Percentiles rank a stretch among this genome's conserved stretches.
Conservation (phyloP, 2,113 vertebrate species). For the Forbesichthys agassizii region DNA sequence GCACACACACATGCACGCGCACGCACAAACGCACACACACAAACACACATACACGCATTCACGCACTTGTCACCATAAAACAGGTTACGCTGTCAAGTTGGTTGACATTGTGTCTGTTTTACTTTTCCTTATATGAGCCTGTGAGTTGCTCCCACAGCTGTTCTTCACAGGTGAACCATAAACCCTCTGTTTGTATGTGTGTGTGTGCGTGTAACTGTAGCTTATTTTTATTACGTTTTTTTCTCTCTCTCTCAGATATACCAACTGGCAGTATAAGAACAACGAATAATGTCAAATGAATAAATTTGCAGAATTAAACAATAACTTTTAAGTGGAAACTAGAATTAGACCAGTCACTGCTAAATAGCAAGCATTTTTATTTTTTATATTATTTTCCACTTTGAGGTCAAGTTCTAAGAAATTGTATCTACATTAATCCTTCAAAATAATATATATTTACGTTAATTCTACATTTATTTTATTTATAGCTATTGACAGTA, state of each 20-base stretch:
- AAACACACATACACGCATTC: conserved; percentile 5
- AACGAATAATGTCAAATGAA: too few relatives aligned
- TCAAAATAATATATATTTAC: too few relatives aligned
- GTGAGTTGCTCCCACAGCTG: conserved; percentile 72
- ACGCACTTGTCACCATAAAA: conserved; percentile 73
- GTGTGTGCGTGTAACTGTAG: background rate
- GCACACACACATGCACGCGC: conserved; percentile 11
- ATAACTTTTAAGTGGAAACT: too few relatives aligned
- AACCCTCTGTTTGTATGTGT: conserved; percentile 46
- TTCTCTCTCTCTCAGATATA: background rate
- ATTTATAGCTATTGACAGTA: too few relatives aligned
- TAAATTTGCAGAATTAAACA: too few relatives aligned
- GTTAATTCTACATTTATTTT: too few relatives aligned
- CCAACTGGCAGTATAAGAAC: background rate
- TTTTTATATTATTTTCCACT: too few relatives aligned
- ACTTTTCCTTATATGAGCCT: conserved; percentile 69
- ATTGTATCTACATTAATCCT: too few relatives aligned
- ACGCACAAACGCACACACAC: too few relatives aligned
- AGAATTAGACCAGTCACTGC: too few relatives aligned
- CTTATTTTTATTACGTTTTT: background rate
- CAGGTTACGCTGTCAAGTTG: conserved; percentile 70
- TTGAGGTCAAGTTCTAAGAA: too few relatives aligned
- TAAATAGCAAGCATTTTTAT: too few relatives aligned
- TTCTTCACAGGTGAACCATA: conserved; percentile 74
- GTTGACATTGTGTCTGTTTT: conserved; percentile 70